phyloP scores from a whole-genome alignment of 2,888 invertebrate genomes.

The Volucella inanis region DNA sequence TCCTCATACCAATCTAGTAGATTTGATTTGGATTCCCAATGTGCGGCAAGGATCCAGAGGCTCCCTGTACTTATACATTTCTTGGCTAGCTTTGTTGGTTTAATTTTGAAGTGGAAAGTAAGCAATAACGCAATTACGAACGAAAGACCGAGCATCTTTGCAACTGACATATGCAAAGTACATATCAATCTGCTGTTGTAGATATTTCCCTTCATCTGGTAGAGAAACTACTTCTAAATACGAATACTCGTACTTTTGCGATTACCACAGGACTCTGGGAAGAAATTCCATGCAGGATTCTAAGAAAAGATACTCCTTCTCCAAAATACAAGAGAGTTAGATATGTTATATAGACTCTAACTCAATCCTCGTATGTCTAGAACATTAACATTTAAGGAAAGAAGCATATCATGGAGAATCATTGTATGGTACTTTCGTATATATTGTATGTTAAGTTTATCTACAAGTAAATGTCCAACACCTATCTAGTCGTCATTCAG shows the following conservation, averaged over 20 bases:
- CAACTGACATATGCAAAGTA: slow-evolving; percentile 72
- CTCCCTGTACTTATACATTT: slow-evolving; percentile 47
- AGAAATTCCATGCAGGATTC: slow-evolving; percentile 47
- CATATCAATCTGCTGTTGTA: slow-evolving; percentile 59
- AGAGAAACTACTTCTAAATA: no score
- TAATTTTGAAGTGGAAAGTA: slow-evolving; percentile 74
- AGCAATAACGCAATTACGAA: slow-evolving; percentile 73
- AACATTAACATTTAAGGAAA: slow-evolving; percentile 61
- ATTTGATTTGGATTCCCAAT: slow-evolving; percentile 70
- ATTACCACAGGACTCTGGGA: slow-evolving; percentile 25
- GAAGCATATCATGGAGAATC: slow-evolving; percentile 28
- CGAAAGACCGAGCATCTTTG: slow-evolving; percentile 68
- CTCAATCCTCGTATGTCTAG: neutral
- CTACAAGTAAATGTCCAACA: slow-evolving; percentile 35
- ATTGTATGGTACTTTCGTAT: neutral
- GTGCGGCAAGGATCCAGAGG: slow-evolving; percentile 32
- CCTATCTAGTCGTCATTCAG: slow-evolving; percentile 19
- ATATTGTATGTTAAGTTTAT: no score
- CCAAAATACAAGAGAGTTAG: neutral
- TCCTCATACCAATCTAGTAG: slow-evolving; percentile 30
- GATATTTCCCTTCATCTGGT: neutral
- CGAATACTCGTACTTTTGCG: neutral
- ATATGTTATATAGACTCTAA: no score
- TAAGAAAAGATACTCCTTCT: slow-evolving; percentile 46
- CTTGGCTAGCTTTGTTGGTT: slow-evolving; percentile 72